These are phyloP conservation scores for Aegithalos caudatus DNA, from an alignment of 2,113 vertebrate species.

Conservation along the genomic window DNA sequence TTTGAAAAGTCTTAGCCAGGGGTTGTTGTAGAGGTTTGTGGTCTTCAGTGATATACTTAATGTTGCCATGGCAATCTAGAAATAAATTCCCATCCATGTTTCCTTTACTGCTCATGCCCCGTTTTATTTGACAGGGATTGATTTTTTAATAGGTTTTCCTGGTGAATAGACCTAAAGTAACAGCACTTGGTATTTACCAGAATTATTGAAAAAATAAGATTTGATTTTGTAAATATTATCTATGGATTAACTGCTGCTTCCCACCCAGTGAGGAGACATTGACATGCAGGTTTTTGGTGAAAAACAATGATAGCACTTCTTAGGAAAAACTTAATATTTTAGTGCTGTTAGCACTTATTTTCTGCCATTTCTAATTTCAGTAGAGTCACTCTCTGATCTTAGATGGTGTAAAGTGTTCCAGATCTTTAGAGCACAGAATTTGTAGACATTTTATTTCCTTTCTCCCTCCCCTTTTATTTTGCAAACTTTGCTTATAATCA, in stretches of 20 bases:
- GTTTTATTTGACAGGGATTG: background rate
- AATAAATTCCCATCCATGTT: background rate
- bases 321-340: background rate
- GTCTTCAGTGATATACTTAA: background rate
- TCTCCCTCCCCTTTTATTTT: background rate
- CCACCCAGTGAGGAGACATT: rapidly evolving
- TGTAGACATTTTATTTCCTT: background rate
- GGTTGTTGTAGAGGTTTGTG: background rate
- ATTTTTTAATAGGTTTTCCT: background rate
- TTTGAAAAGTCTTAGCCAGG: background rate
- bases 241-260: background rate
- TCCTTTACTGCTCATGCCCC: background rate
- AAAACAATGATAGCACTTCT: background rate
- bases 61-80: background rate
- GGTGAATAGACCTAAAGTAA: background rate
- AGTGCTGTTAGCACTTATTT: background rate
- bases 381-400: background rate
- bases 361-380: background rate
- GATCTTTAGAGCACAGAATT: background rate
- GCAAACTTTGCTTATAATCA: background rate
- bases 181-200: background rate
- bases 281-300: background rate
- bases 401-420: background rate
- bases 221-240: background rate
- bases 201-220: background rate